phyloP scores from a whole-genome alignment of 2,888 invertebrate species.

The Camponotus fellah region DNA sequence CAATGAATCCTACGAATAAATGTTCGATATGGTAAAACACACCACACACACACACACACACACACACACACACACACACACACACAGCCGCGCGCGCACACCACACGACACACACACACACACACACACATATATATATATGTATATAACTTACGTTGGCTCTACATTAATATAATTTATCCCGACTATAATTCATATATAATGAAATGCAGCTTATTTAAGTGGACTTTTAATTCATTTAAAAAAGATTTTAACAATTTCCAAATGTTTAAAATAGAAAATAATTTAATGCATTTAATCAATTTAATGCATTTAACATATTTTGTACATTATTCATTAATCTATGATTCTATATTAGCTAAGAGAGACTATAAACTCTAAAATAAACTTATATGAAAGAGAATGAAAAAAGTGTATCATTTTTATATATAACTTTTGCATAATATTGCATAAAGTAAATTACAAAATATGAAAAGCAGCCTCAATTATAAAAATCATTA shows the following conservation, averaged over 20 bases:
- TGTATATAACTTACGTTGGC: neutral
- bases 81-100: no score
- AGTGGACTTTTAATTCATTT: neutral
- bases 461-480: neutral
- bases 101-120: neutral
- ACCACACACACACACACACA: neutral
- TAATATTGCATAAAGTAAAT: neutral
- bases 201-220: neutral
- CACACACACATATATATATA: neutral
- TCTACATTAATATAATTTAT: neutral
- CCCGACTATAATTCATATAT: neutral
- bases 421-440: neutral
- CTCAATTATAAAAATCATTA: conserved; percentile 6
- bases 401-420: neutral
- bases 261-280: conserved; percentile 15
- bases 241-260: neutral
- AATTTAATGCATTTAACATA: neutral
- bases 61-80: neutral
- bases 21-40: conserved; percentile 90
- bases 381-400: neutral
- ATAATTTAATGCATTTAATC: no score
- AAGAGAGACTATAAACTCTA: neutral
- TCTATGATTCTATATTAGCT: neutral
- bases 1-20: conserved; percentile 93
- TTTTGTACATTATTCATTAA: neutral